Base-by-base conservation (phyloP, 2,888 invertebrate genomes). In the Morinoia aosen region DNA sequence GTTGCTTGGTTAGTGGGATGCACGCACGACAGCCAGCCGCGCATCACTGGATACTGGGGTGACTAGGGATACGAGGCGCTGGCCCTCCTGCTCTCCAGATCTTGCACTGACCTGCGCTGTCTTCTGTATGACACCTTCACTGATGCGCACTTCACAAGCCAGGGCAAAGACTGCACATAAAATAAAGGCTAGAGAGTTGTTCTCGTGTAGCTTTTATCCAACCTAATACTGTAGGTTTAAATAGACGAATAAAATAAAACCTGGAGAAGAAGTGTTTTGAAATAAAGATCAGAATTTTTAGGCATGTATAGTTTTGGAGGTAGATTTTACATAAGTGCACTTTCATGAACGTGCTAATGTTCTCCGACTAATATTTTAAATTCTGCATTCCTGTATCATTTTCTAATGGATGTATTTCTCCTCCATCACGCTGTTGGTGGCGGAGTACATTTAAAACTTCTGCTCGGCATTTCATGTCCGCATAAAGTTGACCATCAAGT, bases 401-500 rank as follows among this genome's bases (percentile, higher is more conserved):
- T 61, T 19, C 19, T 33, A 76, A 76, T 33, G 76, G 25, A 76
- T 14, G 76, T 1, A 76, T 76, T 16, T 76, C 76, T 7, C 76
- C 33, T 14, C 0, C 10, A 76, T 25, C 76, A 1, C 33, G 25
- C 76, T 16, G 10, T 19, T 76, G 76, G 76, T 3, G 76, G 33
- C 33, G 76, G 16, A 3, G 76, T 33, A 33, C 25, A 33, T 76
- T 76, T 76, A 76, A 76, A 76, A 76, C 76, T 76, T 76, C 25
- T 76, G 19, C 33, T 76, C 76, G 16, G 76, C 76, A 2, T 76
- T 76, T 76, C 8, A 76, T 76, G 76, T 33, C 25, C 76, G 33
- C 76, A 76, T 76, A 76, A 76, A 76, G 76, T 76, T 76, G 76
- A 76, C 76, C 76, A 76, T 76, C 76, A 76, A 76, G 76, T 33